Evolutionary conservation across 2,797 vertebrate genomes (phyloP), one percentile per base, ranked within the genome.

Genomic region (Remorina albescens): DNA sequence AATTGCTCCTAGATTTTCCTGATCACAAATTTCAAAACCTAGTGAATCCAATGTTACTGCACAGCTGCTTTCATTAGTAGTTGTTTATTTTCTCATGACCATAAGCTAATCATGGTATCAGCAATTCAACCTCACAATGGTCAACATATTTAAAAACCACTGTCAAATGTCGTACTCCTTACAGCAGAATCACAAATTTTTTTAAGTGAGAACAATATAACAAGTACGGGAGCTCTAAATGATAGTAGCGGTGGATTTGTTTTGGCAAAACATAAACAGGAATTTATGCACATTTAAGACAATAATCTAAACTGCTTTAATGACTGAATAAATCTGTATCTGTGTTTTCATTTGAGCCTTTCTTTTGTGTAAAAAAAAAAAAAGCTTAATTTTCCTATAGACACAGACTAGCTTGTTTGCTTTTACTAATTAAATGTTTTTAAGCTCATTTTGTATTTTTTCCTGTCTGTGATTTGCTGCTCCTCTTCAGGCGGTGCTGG

Each of bases 401-500:
- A 47, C 10, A 16, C 23, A 4, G 51, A 44, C 16, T 23, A 23
- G 2, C 0, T 3, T 23, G 6, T 9, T 44, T 21, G 44, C 46
- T 44, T 37, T 7, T 39, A 3, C 8, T 56, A 5, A 28, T 57
- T 11, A 23, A 18, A 10, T 1, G 12, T 53, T 59, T 11, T 10
- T 2, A 8, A 37, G 26, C 13, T 30, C 12, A 26, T 50, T 18
- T 10, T 41, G 2, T 19, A 4, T n/a, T 50, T 1, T 47, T n/a
- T 42, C 37, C 2, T 26, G 10, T 25, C 0, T 67, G 6, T 61
- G 8, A 39, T 71, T 25, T 15, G n/a, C 23, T 66, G 12, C 30
- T 42, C 69, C 6, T 74, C 36, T 16, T 10, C n/a, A 95, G 93
- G 93, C 88, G 0, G 93, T 94, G 60, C 50, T 94, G 80, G 93